phyloP scores from a whole-genome alignment of 1,140 invertebrate species.

The Akabosia matsudoensis region DNA sequence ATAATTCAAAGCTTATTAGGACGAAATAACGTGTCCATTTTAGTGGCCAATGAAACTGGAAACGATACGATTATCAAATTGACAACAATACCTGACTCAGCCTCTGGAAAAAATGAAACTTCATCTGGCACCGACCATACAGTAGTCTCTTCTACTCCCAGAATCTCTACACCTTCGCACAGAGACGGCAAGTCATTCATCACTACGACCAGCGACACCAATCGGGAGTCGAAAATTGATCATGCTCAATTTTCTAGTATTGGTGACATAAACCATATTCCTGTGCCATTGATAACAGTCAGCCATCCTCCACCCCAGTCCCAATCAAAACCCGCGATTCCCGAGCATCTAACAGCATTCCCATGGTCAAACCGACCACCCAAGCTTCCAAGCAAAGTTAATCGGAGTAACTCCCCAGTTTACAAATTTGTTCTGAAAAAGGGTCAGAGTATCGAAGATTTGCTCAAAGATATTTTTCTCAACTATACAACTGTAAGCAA shows the following conservation, averaged over 20 bases:
- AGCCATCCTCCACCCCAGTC: background rate
- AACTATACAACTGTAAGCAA: constrained; percentile 33
- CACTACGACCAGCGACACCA: background rate
- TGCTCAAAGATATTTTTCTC: constrained; percentile 44
- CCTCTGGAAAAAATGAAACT: too few relatives aligned
- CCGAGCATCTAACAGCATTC: background rate
- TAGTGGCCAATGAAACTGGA: constrained; percentile 29
- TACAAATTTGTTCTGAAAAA: constrained; percentile 46
- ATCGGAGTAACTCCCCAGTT: constrained; percentile 40
- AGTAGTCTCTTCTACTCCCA: background rate
- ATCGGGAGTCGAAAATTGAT: constrained; percentile 44
- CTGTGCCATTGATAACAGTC: constrained; percentile 37
- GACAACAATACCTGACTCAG: too few relatives aligned
- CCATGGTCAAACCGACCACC: background rate
- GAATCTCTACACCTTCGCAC: background rate
- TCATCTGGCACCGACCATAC: background rate
- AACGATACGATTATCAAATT: too few relatives aligned
- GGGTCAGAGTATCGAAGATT: constrained; percentile 44
- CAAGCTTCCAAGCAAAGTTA: background rate
- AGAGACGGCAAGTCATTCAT: constrained; percentile 41
- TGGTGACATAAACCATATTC: constrained; percentile 26
- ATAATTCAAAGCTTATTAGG: constrained; percentile 3
- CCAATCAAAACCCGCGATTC: background rate
- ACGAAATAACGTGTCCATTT: constrained; percentile 37
- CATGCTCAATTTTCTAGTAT: constrained; percentile 27